A percentile compares a stretch with the other conserved stretches of the same genome.
Evolutionary conservation across 1,140 invertebrate genomes (phyloP).

Genomic region (Sminthurides bifidus): DNA sequence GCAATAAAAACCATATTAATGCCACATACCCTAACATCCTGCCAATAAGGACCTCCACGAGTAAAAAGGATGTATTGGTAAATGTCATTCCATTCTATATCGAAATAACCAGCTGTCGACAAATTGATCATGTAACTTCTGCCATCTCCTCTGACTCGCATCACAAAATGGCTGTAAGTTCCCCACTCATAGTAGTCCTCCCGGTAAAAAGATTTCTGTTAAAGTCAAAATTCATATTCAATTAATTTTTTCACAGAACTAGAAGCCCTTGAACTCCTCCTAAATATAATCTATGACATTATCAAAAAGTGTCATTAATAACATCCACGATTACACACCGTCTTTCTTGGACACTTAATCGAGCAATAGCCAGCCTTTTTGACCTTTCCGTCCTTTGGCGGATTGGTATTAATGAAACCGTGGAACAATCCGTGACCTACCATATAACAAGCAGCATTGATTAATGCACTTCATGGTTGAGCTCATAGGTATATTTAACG

Average conservation of each 20-base stretch:
- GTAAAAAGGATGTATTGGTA: conserved; percentile 75
- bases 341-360: conserved; percentile 13
- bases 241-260: background rate
- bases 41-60: conserved; percentile 93
- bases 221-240: conserved; percentile 12
- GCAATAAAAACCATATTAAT: background rate
- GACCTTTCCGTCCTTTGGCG: conserved; percentile 24
- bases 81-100: conserved; percentile 71
- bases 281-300: background rate
- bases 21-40: conserved; percentile 58
- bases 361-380: conserved; percentile 25
- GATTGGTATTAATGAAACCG: conserved; percentile 24
- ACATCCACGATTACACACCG: conserved; percentile 10
- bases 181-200: conserved; percentile 56
- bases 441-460: background rate
- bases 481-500: background rate
- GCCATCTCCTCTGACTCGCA: conserved; percentile 83
- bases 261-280: background rate
- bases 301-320: background rate
- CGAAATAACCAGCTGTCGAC: conserved; percentile 52
- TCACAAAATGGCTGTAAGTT: conserved; percentile 65
- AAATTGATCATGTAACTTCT: conserved; percentile 72
- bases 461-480: background rate
- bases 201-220: conserved; percentile 71
- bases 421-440: conserved; percentile 15